Evolutionary conservation across 2,113 vertebrate species (phyloP).

Genomic region (Diphyllodes magnificus): DNA sequence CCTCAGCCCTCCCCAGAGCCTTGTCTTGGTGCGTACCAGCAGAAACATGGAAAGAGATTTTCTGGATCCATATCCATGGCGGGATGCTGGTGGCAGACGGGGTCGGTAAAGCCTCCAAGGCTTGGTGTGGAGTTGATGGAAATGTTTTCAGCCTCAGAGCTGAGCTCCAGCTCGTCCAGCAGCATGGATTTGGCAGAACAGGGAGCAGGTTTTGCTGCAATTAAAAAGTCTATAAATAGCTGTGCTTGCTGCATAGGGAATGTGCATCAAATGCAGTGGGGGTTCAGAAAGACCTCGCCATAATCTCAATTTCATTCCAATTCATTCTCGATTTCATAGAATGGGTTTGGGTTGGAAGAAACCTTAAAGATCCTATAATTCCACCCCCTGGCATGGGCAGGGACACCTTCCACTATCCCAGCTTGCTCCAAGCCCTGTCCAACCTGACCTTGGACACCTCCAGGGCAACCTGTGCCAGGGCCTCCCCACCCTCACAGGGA

Average conservation of each 20-base stretch:
- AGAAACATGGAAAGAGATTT: not conserved
- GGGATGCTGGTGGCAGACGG: not conserved
- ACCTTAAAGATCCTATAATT: not conserved
- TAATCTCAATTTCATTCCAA: not conserved
- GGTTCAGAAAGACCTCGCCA: not conserved
- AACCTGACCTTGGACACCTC: not conserved
- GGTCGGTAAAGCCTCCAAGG: not conserved
- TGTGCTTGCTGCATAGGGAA: not conserved
- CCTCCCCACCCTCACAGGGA: not conserved
- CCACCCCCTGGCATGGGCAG: not conserved
- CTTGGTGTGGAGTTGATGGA: not conserved
- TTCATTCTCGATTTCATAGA: not conserved
- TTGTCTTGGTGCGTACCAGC: fast-evolving
- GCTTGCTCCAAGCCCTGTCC: fast-evolving
- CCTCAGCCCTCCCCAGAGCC: not conserved
- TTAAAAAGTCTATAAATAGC: not conserved
- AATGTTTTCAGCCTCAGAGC: not conserved
- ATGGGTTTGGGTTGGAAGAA: not conserved
- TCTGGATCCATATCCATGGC: not conserved
- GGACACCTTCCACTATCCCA: not conserved
- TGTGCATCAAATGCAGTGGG: not conserved
- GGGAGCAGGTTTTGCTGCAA: not conserved
- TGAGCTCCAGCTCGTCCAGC: not conserved
- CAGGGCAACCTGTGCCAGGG: not conserved
- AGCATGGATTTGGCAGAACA: not conserved